Percentiles rank a stretch among this genome's conserved stretches.
phyloP scores from a whole-genome alignment of 30 jellyfish, hydroid and myxozoan species.

The Euphysa ruthae region DNA sequence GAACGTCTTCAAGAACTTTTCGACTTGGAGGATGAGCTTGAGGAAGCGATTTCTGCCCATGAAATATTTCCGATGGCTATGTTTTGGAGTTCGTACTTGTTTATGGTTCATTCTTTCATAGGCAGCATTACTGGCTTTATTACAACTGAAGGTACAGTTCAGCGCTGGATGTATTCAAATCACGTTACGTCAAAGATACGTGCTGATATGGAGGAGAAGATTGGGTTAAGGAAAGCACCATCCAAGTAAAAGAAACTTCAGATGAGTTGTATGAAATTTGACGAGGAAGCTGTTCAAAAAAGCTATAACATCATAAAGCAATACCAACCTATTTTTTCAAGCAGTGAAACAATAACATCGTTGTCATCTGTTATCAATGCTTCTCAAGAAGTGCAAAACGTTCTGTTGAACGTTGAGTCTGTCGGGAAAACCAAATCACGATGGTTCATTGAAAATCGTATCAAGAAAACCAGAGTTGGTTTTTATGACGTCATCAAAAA shows the following conservation, averaged over 20 bases:
- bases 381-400: conserved; percentile 10
- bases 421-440: conserved; percentile 4
- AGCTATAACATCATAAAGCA: conserved; percentile 1
- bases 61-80: too few relatives aligned
- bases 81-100: too few relatives aligned
- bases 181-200: too few relatives aligned
- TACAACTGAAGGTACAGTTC: too few relatives aligned
- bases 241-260: conserved; percentile 17
- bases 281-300: conserved; percentile 20
- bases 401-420: conserved; percentile 7
- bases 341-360: conserved; percentile 14
- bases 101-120: too few relatives aligned
- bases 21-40: too few relatives aligned
- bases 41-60: too few relatives aligned
- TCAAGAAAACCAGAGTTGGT: neutral
- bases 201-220: conserved; percentile 2
- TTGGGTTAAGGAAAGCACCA: neutral
- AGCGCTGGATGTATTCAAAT: too few relatives aligned
- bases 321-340: conserved; percentile 20
- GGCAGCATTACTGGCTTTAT: too few relatives aligned
- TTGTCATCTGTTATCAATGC: conserved; percentile 32
- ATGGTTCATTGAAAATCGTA: conserved; percentile 3
- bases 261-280: conserved; percentile 13
- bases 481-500: conserved; percentile 19
- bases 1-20: too few relatives aligned